These are phyloP conservation scores for Druceiella hillmani DNA, from an alignment of 2,888 invertebrate species.

Conservation along the genomic window DNA sequence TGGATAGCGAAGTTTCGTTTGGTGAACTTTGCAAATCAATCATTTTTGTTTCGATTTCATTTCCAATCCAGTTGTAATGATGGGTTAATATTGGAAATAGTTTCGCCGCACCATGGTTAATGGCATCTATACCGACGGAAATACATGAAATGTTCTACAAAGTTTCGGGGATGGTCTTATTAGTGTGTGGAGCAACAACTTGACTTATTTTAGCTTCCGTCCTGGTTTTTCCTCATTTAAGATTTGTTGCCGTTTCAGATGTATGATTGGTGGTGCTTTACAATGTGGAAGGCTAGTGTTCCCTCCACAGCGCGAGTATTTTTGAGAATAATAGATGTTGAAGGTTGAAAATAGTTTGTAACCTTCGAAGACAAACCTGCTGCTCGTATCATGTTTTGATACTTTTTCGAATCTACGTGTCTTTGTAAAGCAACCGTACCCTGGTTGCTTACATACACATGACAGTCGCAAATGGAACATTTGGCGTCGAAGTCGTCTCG, in stretches of 20 bases:
- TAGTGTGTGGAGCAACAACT: slow-evolving; percentile 15
- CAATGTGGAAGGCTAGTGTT: slow-evolving; percentile 6
- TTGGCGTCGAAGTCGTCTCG: slow-evolving; percentile 3
- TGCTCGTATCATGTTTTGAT: slow-evolving; percentile 7
- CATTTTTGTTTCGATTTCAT: slow-evolving; percentile 11
- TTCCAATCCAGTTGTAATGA: no score
- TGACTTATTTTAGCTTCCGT: slow-evolving; percentile 16
- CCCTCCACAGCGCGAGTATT: slow-evolving; percentile 7
- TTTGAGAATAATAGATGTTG: no score
- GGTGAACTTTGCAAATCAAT: slow-evolving; percentile 3
- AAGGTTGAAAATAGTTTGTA: no score
- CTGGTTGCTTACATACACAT: no score
- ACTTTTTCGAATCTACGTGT: slow-evolving; percentile 8
- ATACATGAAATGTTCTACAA: slow-evolving; percentile 12
- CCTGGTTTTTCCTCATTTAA: slow-evolving; percentile 11
- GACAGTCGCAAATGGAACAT: slow-evolving; percentile 5
- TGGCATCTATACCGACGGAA: slow-evolving; percentile 15
- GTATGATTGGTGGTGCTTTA: slow-evolving; percentile 7
- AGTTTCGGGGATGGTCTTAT: slow-evolving; percentile 8
- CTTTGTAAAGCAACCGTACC: slow-evolving; percentile 8
- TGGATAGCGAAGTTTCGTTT: slow-evolving; percentile 10
- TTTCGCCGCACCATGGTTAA: slow-evolving; percentile 16
- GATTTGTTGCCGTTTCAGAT: slow-evolving; percentile 7
- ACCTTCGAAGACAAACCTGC: slow-evolving; percentile 3
- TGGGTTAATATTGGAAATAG: slow-evolving; percentile 17